phyloP scores from a whole-genome alignment of 2,888 invertebrate species.

The Habroteleia sp. region DNA sequence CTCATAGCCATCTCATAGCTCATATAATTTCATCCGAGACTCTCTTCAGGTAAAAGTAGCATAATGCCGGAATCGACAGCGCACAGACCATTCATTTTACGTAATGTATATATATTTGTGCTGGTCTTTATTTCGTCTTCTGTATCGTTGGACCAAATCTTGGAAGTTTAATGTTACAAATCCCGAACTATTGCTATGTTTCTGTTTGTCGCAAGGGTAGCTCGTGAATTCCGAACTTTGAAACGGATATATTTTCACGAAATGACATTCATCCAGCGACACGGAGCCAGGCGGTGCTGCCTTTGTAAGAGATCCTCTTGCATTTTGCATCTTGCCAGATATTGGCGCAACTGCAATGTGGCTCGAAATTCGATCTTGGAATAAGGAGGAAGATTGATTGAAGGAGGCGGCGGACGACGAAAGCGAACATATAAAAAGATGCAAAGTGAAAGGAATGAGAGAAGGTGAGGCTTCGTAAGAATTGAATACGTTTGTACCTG shows the following conservation, averaged over 20 bases:
- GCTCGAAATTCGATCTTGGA: conserved; percentile 78
- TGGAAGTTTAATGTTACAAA: conserved; percentile 71
- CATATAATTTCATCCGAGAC: no score
- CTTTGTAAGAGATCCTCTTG: conserved; percentile 80
- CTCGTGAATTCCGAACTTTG: conserved; percentile 68
- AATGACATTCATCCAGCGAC: conserved; percentile 74
- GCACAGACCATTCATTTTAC: conserved; percentile 22
- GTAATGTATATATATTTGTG: conserved; percentile 55
- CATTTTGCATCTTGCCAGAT: conserved; percentile 76
- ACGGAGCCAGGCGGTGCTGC: conserved; percentile 67
- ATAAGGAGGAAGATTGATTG: conserved; percentile 62
- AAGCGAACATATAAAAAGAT: conserved; percentile 63
- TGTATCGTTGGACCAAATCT: conserved; percentile 30
- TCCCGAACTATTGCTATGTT: conserved; percentile 62
- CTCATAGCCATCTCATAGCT: no score
- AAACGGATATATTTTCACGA: conserved; percentile 81
- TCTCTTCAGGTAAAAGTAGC: not conserved
- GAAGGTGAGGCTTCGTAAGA: conserved; percentile 69
- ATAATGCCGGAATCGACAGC: not conserved
- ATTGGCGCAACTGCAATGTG: conserved; percentile 67
- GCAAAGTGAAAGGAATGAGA: conserved; percentile 65
- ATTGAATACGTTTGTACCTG: conserved; percentile 80
- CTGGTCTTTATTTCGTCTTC: conserved; percentile 8
- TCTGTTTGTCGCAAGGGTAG: conserved; percentile 16
- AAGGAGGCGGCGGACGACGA: conserved; percentile 49